Base-by-base conservation (phyloP, 2,888 invertebrate species). In the Hipparchia semele region DNA sequence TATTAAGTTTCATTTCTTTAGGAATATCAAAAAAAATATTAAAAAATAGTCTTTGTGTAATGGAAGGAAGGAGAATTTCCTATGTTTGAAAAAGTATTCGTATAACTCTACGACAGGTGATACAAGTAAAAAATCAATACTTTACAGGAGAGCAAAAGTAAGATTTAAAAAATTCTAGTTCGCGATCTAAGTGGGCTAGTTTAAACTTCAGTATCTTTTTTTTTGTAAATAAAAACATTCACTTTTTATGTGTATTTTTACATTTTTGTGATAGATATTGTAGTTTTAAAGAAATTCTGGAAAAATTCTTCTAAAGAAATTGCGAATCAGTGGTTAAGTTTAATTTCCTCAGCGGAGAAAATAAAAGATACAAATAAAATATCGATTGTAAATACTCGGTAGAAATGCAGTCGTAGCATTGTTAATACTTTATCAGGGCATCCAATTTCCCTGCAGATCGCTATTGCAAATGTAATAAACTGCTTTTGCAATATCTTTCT, bases 371-470 rank as follows among this genome's bases (percentile, higher is more conserved):
- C n/a, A 70, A 62, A 64, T 70, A 53, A 64, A 62, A 70, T 56
- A 64, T 64, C 23, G 23, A 70, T 64, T 62, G 62, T 54, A 64
- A 69, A 70, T 70, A 70, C 70, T 64, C 70, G 62, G 61, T 6
- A 64, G 54, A 70, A 70, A 70, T 70, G 56, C 62, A 62, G 70
- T 56, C 54, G 56, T 23, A 56, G 46, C 70, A 70, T 62, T 62
- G 70, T 70, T 70, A 70, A 61, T 70, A 54, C 62, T 70, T 70
- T 70, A 70, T 62, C 64, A 46, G 39, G 46, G 62, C 64, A 64
- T 70, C 62, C 56, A 70, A 70, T 64, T 70, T 70, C 56, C 70
- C 60, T 49, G 61, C 69, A 69, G 69, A 69, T 69, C 68, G 53
- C 60, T 51, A 13, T 59, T 59, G 68, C 68, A 53, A 61, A 69